Evolutionary conservation across 2,888 invertebrate genomes (phyloP).

Genomic region (Agrypnus murinus): DNA sequence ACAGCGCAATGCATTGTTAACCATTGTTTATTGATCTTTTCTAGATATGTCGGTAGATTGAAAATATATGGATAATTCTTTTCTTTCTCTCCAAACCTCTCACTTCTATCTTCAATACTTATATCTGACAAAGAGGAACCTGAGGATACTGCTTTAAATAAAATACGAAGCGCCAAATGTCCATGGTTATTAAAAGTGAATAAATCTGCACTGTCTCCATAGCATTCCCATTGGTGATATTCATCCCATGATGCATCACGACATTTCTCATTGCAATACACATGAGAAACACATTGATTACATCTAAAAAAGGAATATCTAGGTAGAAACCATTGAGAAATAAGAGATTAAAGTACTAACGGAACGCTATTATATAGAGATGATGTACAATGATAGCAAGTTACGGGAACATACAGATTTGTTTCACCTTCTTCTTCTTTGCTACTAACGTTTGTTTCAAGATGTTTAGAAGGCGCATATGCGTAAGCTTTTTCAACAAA

Average conservation of each 20-base stretch:
- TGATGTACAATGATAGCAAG: too few relatives aligned
- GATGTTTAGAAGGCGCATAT: conserved; percentile 74
- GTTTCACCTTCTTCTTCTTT: too few relatives aligned
- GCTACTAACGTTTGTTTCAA: too few relatives aligned
- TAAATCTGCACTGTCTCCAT: background rate
- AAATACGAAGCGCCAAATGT: background rate
- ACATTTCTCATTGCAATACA: conserved; percentile 7
- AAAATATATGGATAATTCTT: background rate
- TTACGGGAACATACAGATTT: too few relatives aligned
- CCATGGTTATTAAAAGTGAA: background rate
- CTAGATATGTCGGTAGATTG: background rate
- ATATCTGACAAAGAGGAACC: background rate
- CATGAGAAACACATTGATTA: background rate
- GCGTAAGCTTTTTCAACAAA: conserved; percentile 88
- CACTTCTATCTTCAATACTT: background rate
- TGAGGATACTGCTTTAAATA: background rate
- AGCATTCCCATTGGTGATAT: conserved; percentile 12
- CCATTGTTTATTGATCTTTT: background rate
- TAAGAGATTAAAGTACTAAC: too few relatives aligned
- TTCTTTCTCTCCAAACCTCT: background rate
- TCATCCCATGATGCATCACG: background rate
- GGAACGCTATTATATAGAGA: too few relatives aligned
- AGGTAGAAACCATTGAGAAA: too few relatives aligned
- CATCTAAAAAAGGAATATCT: conserved; percentile 13
- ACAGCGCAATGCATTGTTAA: too few relatives aligned